Evolutionary conservation across 2,113 vertebrate species (phyloP), one percentile per base, ranked within the genome.

Genomic region (Mystacornis crossleyi): DNA sequence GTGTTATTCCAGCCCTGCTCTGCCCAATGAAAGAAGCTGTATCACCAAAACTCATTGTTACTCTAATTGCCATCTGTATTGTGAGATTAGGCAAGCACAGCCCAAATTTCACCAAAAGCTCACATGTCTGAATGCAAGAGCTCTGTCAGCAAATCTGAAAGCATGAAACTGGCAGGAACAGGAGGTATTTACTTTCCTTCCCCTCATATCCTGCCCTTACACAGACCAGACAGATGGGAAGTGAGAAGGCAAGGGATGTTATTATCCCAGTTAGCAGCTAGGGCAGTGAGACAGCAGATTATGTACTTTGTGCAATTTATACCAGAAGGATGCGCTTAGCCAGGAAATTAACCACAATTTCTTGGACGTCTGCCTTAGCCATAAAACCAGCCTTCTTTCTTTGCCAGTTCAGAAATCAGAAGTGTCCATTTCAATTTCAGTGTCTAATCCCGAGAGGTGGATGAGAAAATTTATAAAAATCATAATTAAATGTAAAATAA

Each of bases 251-350:
- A 65, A 82, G 69, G 67, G 57, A 89, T 74, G 61, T 67, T 81
- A 43, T 51, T 81, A 93, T 74, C 81, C 78, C 28, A 36, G 75
- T 71, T 81, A 94, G 86, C 73, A 94, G 93, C 81, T 64, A 74
- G 57, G 61, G 77, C 75, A 91, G 34, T 51, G 72, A 84, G 77
- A 67, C 69, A 60, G 53, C 1, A 16, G 81, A 90, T 93, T 66
- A 93, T 89, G 64, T 89, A 71, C 69, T 95, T 84, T 33, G 45
- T 95, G 94, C 57, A 89, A 66, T 90, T 89, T 71, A 81, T 74
- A 89, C 80, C 4, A 8, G 80, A 89, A 92, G 86, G 75, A 95
- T 90, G 80, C 67, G 60, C 69, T 92, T 71, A 90, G 86, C 75
- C 82, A 84, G 89, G 89, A 92, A 90, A 95, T 95, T 18, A 93